Conservation (phyloP, 2,888 invertebrate genomes). For the Tachina fera region DNA sequence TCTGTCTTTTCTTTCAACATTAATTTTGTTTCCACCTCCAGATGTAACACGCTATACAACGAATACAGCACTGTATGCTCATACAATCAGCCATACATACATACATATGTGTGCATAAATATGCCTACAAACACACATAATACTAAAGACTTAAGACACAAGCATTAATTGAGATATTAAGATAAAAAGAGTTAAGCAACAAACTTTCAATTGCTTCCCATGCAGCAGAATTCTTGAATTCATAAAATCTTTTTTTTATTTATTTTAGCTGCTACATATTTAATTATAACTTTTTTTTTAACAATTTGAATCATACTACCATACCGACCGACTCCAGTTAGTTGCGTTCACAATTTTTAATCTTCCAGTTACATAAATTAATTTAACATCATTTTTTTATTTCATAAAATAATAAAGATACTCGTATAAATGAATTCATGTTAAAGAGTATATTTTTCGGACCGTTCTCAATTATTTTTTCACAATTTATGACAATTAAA, state of each 20-base stretch:
- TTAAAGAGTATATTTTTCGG: slow-evolving; percentile 8
- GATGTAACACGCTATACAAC: background rate
- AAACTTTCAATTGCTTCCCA: slow-evolving; percentile 15
- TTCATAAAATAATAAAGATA: slow-evolving; percentile 33
- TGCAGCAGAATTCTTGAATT: slow-evolving; percentile 10
- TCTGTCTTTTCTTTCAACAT: no score
- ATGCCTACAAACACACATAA: background rate
- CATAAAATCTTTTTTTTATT: background rate
- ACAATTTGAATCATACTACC: background rate
- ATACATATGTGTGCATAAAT: no score
- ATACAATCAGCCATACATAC: background rate
- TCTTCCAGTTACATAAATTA: slow-evolving; percentile 1
- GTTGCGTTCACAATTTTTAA: slow-evolving; percentile 6
- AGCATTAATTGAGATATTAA: slow-evolving; percentile 1
- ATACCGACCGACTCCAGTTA: background rate
- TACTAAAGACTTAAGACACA: slow-evolving; percentile 54
- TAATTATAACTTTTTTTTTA: background rate
- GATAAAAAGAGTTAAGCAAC: slow-evolving; percentile 29
- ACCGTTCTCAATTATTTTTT: background rate
- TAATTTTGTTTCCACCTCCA: no score
- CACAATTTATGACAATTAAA: slow-evolving; percentile 13
- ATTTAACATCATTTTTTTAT: slow-evolving; percentile 36
- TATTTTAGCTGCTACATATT: background rate
- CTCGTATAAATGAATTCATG: slow-evolving; percentile 18
- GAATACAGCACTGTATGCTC: background rate